Evolutionary conservation across 2,113 vertebrate species (phyloP).

Genomic region (Mus spicilegus): DNA sequence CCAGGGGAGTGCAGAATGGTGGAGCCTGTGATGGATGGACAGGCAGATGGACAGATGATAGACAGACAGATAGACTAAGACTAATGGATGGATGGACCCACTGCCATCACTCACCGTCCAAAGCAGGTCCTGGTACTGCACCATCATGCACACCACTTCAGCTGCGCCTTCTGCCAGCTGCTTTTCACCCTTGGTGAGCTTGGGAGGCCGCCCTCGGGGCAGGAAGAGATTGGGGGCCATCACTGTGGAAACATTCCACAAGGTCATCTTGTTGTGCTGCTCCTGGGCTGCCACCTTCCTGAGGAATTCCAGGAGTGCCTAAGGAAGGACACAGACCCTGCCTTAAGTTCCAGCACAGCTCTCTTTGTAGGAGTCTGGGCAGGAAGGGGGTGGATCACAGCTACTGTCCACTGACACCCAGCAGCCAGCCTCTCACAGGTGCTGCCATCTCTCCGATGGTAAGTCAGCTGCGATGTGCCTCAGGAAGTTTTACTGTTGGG

Average conservation of each 20-base stretch:
- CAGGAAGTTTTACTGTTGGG: not conserved
- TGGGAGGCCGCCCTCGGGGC: slow-evolving; percentile 90
- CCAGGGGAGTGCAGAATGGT: not conserved
- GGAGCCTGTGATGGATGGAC: not conserved
- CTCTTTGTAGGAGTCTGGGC: not conserved
- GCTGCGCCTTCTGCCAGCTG: slow-evolving; percentile 92
- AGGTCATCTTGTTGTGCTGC: slow-evolving; percentile 94
- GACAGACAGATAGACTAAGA: too few relatives aligned
- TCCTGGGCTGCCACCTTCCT: slow-evolving; percentile 89
- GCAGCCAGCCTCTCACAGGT: rapidly evolving
- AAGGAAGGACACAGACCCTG: not conserved
- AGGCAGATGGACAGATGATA: too few relatives aligned
- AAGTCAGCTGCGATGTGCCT: not conserved
- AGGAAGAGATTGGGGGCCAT: slow-evolving; percentile 96
- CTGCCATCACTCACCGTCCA: slow-evolving; percentile 88
- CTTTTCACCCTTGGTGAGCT: slow-evolving; percentile 91
- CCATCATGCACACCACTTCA: slow-evolving; percentile 91
- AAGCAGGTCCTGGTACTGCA: slow-evolving; percentile 94
- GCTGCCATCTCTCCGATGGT: not conserved
- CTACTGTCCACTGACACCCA: rapidly evolving
- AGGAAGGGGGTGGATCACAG: not conserved
- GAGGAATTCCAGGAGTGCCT: slow-evolving; percentile 79
- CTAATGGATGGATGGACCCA: not conserved
- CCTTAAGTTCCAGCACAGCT: not conserved
- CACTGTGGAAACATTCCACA: slow-evolving; percentile 94